Evolutionary conservation across 2,888 invertebrate species (phyloP).

Genomic region (Cactoblastis cactorum): DNA sequence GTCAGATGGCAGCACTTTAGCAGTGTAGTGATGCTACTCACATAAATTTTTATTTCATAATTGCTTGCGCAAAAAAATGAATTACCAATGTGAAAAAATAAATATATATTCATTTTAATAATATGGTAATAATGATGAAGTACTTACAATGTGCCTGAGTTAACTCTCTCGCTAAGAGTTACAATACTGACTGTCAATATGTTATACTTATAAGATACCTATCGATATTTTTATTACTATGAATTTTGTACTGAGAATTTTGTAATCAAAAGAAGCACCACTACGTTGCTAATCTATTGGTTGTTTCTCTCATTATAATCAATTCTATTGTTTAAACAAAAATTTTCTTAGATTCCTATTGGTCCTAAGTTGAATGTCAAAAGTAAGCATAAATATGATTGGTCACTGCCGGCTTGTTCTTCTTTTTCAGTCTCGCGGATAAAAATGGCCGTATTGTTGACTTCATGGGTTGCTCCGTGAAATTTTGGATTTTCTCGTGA

Average conservation of each 20-base stretch:
- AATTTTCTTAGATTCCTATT: constrained; percentile 1
- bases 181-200: no score
- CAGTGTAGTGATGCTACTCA: not conserved
- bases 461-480: constrained; percentile 48
- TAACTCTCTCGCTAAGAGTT: no score
- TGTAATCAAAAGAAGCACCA: no score
- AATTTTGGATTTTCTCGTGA: constrained; percentile 46
- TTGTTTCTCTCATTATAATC: not conserved
- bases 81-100: no score
- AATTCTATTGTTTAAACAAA: not conserved
- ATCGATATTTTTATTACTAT: no score
- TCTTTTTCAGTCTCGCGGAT: constrained; percentile 61
- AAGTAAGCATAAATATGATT: constrained; percentile 23
- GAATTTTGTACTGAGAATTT: no score
- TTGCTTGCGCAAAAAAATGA: no score
- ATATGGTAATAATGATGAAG: no score
- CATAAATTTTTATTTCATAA: no score
- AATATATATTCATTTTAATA: no score
- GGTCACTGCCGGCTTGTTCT: constrained; percentile 25
- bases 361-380: not conserved
- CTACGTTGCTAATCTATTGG: constrained; percentile 2
- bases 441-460: constrained; percentile 75
- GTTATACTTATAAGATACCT: no score
- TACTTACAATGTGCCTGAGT: no score
- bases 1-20: not conserved